phyloP scores from a whole-genome alignment of 2,797 vertebrate species.

The Linurgus olivaceus region DNA sequence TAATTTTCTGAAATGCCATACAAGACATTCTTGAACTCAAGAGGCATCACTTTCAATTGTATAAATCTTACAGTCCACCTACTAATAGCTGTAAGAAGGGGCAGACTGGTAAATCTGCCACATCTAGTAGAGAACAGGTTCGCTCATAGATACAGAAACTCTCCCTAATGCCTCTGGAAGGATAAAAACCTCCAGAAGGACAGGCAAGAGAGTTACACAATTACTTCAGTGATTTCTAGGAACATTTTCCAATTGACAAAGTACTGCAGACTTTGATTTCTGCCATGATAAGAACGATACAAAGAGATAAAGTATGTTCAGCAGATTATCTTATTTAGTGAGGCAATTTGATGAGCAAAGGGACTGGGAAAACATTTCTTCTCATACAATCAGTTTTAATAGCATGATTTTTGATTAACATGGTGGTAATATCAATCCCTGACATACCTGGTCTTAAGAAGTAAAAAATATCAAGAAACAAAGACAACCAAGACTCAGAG shows the following conservation, averaged over 20 bases:
- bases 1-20: neutral
- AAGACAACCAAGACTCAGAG: neutral
- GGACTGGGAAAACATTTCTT: neutral
- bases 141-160: neutral
- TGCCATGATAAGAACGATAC: neutral
- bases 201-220: neutral
- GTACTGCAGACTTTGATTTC: neutral
- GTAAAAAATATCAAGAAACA: neutral
- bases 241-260: neutral
- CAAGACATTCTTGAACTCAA: neutral
- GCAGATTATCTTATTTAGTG: neutral
- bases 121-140: neutral
- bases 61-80: neutral
- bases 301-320: neutral
- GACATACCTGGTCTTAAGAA: neutral
- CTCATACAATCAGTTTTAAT: neutral
- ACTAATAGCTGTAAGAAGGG: neutral
- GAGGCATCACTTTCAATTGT: neutral
- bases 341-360: neutral
- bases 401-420: neutral
- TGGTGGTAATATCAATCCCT: neutral
- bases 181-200: neutral
- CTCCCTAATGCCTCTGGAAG: neutral
- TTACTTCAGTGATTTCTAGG: neutral
- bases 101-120: neutral